Evolutionary conservation across 2,797 vertebrate species (phyloP).

Genomic region (Acomys russatus): DNA sequence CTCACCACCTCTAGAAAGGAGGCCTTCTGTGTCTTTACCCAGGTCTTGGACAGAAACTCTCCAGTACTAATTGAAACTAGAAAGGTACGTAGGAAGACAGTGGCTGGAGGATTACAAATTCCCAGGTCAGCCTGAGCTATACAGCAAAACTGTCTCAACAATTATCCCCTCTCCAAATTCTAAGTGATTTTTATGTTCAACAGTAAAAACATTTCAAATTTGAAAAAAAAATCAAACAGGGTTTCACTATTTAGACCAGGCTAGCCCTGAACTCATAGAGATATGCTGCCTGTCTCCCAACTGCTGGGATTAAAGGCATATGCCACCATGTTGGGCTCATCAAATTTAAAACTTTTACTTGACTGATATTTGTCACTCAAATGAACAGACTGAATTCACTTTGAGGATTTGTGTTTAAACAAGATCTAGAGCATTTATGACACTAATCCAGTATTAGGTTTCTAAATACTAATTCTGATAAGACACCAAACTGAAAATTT

Average conservation of each 20-base stretch:
- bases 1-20: not conserved
- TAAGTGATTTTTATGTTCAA: conserved; percentile 4
- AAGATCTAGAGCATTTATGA: conserved; percentile 21
- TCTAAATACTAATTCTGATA: conserved; percentile 51
- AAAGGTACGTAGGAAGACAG: not conserved
- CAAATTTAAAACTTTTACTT: conserved; percentile 19
- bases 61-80: not conserved
- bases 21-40: not conserved
- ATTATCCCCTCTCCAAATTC: not conserved
- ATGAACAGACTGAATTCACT: conserved; percentile 10
- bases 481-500: not conserved
- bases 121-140: not conserved
- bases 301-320: not conserved
- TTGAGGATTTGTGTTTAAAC: not conserved
- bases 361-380: conserved; percentile 24
- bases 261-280: not conserved
- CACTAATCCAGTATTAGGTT: conserved; percentile 31
- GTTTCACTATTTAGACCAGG: not conserved
- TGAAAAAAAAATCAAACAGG: not conserved
- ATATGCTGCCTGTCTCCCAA: not conserved
- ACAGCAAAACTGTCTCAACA: not conserved
- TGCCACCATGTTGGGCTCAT: not conserved
- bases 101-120: not conserved
- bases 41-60: not conserved
- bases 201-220: conserved; percentile 54